Percentiles rank a stretch among this genome's conserved stretches.
phyloP scores from a whole-genome alignment of 2,888 invertebrate species.

The Drosophila mimica region DNA sequence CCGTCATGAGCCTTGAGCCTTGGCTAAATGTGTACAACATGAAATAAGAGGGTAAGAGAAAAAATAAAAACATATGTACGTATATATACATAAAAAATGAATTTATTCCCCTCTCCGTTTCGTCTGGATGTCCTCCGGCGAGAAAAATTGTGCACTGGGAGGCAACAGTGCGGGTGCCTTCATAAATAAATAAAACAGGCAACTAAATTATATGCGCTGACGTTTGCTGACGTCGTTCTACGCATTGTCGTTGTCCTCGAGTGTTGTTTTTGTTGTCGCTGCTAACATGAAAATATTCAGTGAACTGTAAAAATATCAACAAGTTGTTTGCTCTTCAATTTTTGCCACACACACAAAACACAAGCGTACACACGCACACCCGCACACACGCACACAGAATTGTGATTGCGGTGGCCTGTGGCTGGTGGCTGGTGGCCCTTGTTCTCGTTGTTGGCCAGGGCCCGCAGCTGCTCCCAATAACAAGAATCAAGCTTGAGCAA shows the following conservation, averaged over 20 bases:
- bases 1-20: slow-evolving; percentile 34
- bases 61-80: slow-evolving; percentile 14
- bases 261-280: slow-evolving; percentile 20
- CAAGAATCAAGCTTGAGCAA: slow-evolving; percentile 31
- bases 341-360: slow-evolving; percentile 44
- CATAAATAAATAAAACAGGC: slow-evolving; percentile 61
- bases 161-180: slow-evolving; percentile 26
- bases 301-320: slow-evolving; percentile 81
- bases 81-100: background rate
- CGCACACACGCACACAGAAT: slow-evolving; percentile 8
- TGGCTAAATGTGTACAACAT: slow-evolving; percentile 50
- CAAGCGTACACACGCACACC: background rate
- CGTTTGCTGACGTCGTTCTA: slow-evolving; percentile 69
- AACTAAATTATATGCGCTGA: slow-evolving; percentile 65
- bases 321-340: slow-evolving; percentile 79
- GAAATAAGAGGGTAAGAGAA: slow-evolving; percentile 3
- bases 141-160: slow-evolving; percentile 2
- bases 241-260: slow-evolving; percentile 46
- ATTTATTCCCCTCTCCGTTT: slow-evolving; percentile 23
- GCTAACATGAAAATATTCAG: slow-evolving; percentile 71
- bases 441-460: slow-evolving; percentile 37
- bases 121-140: slow-evolving; percentile 35
- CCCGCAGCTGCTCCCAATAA: slow-evolving; percentile 71
- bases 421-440: slow-evolving; percentile 25
- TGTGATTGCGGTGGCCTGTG: slow-evolving; percentile 30